These are phyloP conservation scores for Taeniopygia guttata DNA, from an alignment of 2,797 vertebrate species.

Conservation along the genomic window DNA sequence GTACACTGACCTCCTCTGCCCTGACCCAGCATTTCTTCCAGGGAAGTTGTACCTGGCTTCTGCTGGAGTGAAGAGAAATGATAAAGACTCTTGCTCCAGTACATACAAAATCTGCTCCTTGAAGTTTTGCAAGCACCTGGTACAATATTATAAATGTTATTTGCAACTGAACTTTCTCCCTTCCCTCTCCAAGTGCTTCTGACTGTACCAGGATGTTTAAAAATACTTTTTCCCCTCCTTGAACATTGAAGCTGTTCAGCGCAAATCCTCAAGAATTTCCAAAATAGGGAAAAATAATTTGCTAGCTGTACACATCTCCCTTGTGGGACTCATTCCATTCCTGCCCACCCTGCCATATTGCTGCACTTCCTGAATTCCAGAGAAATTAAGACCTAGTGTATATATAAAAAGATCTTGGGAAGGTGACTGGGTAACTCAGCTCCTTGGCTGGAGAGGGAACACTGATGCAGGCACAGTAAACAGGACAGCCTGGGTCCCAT, in stretches of 20 bases:
- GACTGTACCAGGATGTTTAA: constrained; percentile 18
- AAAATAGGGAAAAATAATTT: constrained; percentile 61
- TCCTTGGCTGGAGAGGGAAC: neutral
- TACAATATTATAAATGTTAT: neutral
- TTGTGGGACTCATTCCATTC: constrained; percentile 61
- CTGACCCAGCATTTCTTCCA: neutral
- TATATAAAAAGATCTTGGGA: constrained; percentile 59
- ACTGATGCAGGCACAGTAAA: neutral
- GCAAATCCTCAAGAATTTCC: constrained; percentile 48
- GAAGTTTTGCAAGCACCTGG: neutral
- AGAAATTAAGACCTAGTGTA: constrained; percentile 25
- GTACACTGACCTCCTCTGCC: neutral
- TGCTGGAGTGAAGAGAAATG: neutral
- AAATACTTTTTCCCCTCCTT: neutral
- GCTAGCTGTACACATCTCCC: constrained; percentile 27
- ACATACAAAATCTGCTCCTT: neutral
- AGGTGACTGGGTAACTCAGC: constrained; percentile 3
- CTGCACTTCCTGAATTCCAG: constrained; percentile 62
- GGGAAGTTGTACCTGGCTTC: neutral
- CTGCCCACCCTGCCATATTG: constrained; percentile 21
- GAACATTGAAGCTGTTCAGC: neutral
- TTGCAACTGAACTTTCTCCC: neutral
- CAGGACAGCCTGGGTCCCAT: neutral
- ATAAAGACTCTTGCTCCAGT: neutral
- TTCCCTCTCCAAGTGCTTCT: neutral